Evolutionary conservation across 2,888 invertebrate genomes (phyloP).

Genomic region (Spodoptera picta): DNA sequence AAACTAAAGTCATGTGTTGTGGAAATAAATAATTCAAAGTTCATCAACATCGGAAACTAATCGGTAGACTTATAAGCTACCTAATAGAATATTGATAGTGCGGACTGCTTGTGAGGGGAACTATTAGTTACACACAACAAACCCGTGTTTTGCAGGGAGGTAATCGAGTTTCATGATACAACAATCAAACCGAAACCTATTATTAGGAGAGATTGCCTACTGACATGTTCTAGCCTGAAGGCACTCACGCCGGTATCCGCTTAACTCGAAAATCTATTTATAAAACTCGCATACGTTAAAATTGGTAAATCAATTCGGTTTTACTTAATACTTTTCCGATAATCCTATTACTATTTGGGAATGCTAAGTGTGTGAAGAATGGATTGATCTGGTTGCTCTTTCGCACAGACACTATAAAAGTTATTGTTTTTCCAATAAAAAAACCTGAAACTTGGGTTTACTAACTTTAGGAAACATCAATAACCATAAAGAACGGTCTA

Average conservation of each 20-base stretch:
- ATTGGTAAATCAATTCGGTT: too few relatives aligned
- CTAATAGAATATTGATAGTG: constrained; percentile 45
- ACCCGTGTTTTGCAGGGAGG: constrained; percentile 15
- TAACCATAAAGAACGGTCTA: background rate
- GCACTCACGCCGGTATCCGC: background rate
- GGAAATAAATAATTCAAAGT: too few relatives aligned
- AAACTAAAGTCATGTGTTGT: too few relatives aligned
- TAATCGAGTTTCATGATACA: constrained; percentile 28
- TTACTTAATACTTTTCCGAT: too few relatives aligned
- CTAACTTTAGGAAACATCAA: constrained; percentile 3
- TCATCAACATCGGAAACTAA: constrained; percentile 18
- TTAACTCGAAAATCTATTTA: constrained; percentile 9
- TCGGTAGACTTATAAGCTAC: constrained; percentile 24
- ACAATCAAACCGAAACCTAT: constrained; percentile 27
- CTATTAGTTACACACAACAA: constrained; percentile 7
- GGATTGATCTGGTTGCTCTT: too few relatives aligned
- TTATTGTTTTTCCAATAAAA: too few relatives aligned
- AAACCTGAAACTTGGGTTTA: too few relatives aligned
- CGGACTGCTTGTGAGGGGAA: constrained; percentile 15
- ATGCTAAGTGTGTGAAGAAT: too few relatives aligned
- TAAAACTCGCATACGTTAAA: background rate
- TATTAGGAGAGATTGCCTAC: constrained; percentile 10
- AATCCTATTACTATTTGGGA: too few relatives aligned
- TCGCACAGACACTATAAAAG: too few relatives aligned
- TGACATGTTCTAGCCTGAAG: constrained; percentile 1